Evolutionary conservation across 2,113 vertebrate genomes (phyloP).

Genomic region (Acanthisitta chloris): DNA sequence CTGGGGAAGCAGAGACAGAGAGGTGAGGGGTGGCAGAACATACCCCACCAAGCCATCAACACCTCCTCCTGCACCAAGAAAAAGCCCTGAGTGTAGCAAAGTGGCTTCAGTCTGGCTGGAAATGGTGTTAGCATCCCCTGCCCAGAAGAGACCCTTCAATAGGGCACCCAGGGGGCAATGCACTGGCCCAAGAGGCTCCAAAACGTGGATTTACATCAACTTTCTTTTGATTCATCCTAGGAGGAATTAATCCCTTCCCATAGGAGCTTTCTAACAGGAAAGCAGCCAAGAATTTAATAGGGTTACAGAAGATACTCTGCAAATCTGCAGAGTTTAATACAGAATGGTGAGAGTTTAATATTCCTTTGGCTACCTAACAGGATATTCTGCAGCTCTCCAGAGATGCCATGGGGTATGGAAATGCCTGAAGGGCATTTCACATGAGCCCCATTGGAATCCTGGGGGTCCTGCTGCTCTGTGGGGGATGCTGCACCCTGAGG

Average conservation of each 20-base stretch:
- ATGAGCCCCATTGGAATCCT: not conserved
- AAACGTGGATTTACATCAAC: rapidly evolving
- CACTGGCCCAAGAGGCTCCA: not conserved
- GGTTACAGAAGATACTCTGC: not conserved
- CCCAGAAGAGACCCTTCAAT: rapidly evolving
- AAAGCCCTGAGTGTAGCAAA: not conserved
- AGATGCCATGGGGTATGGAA: rapidly evolving
- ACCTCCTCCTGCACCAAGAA: rapidly evolving
- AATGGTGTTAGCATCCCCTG: not conserved
- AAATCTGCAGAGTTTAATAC: not conserved
- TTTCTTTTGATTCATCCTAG: not conserved
- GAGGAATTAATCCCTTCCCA: not conserved
- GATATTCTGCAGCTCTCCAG: not conserved
- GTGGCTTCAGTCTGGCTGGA: not conserved
- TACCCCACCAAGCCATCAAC: not conserved
- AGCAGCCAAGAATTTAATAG: not conserved
- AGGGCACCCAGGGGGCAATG: rapidly evolving
- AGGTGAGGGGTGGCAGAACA: rapidly evolving
- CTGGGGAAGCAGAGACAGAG: constrained; percentile 48
- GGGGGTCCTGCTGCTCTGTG: not conserved
- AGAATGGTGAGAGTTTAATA: rapidly evolving
- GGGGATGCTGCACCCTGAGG: not conserved
- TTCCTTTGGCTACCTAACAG: not conserved
- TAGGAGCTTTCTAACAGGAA: not conserved
- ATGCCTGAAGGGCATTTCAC: not conserved